Evolutionary conservation across 2,113 vertebrate species (phyloP).

Genomic region (Paracanthobrama guichenoti): DNA sequence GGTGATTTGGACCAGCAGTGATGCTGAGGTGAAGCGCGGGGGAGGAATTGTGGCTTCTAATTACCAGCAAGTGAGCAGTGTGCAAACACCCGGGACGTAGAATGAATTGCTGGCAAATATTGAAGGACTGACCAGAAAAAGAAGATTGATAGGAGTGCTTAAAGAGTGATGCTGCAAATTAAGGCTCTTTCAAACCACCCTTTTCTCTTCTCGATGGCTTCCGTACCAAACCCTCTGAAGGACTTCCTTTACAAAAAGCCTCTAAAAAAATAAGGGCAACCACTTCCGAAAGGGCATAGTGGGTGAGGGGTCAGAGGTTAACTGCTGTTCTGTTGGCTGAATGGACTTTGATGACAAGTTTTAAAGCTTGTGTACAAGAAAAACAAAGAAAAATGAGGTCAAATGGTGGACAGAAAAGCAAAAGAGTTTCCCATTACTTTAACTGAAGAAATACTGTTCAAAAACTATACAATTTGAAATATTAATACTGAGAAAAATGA

Average conservation of each 20-base stretch:
- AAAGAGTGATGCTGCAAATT: slow-evolving; percentile 50
- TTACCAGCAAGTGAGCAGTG: slow-evolving; percentile 64
- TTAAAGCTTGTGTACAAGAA: slow-evolving; percentile 58
- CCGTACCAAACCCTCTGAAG: slow-evolving; percentile 37
- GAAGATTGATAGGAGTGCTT: slow-evolving; percentile 55
- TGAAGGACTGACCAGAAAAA: slow-evolving; percentile 62
- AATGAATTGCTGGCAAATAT: slow-evolving; percentile 70
- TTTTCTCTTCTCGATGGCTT: slow-evolving; percentile 26
- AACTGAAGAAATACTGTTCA: slow-evolving; percentile 64
- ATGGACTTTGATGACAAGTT: slow-evolving; percentile 73
- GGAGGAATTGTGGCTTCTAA: slow-evolving; percentile 60
- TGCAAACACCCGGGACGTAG: slow-evolving; percentile 57
- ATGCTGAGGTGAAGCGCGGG: slow-evolving; percentile 55
- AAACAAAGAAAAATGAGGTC: slow-evolving; percentile 64
- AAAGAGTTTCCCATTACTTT: slow-evolving; percentile 62
- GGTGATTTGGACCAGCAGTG: not conserved
- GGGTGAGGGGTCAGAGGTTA: slow-evolving; percentile 75
- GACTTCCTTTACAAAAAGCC: slow-evolving; percentile 64
- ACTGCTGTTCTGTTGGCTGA: slow-evolving; percentile 70
- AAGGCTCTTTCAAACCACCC: slow-evolving; percentile 55
- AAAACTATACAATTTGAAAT: not conserved
- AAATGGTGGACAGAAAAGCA: slow-evolving; percentile 60
- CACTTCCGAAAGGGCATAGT: slow-evolving; percentile 67
- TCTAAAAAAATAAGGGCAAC: slow-evolving; percentile 64
- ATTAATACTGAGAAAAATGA: not conserved